A percentile compares a stretch with the other conserved stretches of the same genome.
These are phyloP conservation scores for Caenorhabditis inopinata DNA, from an alignment of 1,140 invertebrate species.

Conservation along the genomic window DNA sequence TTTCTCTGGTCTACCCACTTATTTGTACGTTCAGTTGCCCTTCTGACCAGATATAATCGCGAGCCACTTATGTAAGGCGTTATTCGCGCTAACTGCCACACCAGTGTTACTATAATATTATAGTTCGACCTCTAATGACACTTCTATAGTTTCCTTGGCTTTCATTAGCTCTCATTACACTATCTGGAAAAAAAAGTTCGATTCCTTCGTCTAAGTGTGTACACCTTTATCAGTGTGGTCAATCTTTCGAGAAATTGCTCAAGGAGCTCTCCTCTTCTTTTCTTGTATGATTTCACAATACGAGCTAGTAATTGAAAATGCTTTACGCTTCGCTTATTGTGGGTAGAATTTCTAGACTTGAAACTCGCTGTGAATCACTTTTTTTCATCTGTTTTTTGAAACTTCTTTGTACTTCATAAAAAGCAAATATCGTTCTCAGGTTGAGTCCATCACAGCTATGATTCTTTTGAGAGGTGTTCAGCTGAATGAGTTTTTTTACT, in stretches of 20 bases:
- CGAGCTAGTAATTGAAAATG: background rate
- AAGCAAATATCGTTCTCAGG: no score
- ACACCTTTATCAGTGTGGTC: slow-evolving; percentile 23
- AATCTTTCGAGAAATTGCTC: background rate
- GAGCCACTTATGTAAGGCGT: slow-evolving; percentile 19
- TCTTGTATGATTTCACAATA: slow-evolving; percentile 11
- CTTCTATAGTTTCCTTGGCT: background rate
- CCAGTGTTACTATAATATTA: no score
- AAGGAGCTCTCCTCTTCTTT: no score
- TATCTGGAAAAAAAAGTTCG: background rate
- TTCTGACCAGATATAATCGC: background rate
- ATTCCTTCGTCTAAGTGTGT: background rate
- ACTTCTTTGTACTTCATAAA: no score
- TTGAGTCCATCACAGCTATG: no score
- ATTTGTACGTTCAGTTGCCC: background rate
- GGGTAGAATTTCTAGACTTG: no score
- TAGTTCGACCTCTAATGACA: background rate
- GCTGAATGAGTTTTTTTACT: no score
- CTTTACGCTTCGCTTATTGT: background rate
- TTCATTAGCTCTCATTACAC: slow-evolving; percentile 12
- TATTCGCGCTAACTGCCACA: background rate
- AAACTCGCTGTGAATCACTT: no score
- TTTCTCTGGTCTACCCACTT: background rate
- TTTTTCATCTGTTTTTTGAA: no score
- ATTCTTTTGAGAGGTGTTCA: no score